These are phyloP conservation scores for Bombus haemorrhoidalis DNA, from an alignment of 1,140 invertebrate species.

Conservation along the genomic window DNA sequence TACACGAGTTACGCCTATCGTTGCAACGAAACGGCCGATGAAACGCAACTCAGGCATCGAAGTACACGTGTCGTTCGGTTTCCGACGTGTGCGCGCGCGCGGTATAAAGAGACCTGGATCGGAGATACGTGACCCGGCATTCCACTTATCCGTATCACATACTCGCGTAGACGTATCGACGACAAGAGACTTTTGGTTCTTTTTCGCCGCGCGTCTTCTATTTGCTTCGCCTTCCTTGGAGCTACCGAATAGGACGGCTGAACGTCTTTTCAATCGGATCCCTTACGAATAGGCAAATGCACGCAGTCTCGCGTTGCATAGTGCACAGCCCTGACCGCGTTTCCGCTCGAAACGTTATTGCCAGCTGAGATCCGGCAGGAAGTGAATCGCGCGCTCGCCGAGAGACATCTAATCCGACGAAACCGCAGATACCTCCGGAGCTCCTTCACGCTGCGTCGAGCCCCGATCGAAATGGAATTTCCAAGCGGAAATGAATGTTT, in stretches of 20 bases:
- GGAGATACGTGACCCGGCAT: slow-evolving; percentile 33
- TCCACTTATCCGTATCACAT: slow-evolving; percentile 25
- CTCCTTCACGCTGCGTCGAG: too few relatives aligned
- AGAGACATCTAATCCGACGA: slow-evolving; percentile 52
- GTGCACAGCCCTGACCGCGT: background rate
- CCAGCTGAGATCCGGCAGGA: slow-evolving; percentile 48
- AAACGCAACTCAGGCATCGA: background rate
- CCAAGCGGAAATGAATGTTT: slow-evolving; percentile 17
- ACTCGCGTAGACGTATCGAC: slow-evolving; percentile 28
- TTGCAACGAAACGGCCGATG: background rate
- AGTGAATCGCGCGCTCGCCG: background rate
- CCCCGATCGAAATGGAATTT: slow-evolving; percentile 17
- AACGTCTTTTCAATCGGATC: slow-evolving; percentile 27
- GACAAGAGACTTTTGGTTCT: background rate
- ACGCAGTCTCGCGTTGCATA: slow-evolving; percentile 48
- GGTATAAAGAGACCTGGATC: background rate
- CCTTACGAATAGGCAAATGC: slow-evolving; percentile 15
- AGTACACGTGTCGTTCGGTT: slow-evolving; percentile 1
- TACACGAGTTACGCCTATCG: background rate
- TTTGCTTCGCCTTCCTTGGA: slow-evolving; percentile 32
- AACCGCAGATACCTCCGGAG: background rate
- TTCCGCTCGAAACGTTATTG: slow-evolving; percentile 34
- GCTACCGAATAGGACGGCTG: too few relatives aligned
- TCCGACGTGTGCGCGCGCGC: background rate
- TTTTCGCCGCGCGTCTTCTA: too few relatives aligned